Percentiles rank a stretch among this genome's conserved stretches.
phyloP scores from a whole-genome alignment of 2,113 vertebrate genomes.

The Melospiza melodia region DNA sequence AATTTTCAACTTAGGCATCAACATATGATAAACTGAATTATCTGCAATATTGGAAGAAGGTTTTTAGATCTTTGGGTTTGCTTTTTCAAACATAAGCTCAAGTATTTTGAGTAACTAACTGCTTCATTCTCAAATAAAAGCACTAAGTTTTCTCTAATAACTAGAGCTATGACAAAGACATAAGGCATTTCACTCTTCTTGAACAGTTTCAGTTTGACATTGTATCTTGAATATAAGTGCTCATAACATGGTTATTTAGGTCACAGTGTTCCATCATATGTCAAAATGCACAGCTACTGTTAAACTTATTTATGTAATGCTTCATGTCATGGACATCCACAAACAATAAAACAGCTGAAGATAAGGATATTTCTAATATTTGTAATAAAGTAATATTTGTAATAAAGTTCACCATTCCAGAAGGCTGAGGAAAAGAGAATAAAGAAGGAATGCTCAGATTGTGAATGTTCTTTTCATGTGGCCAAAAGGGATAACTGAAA shows the following conservation, averaged over 20 bases:
- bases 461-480: not conserved
- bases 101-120: not conserved
- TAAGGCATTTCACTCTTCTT: not conserved
- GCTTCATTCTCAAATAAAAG: not conserved
- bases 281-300: not conserved
- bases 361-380: too few species aligned
- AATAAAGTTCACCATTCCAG: not conserved
- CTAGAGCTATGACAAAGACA: not conserved
- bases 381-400: accelerated
- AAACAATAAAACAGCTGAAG: not conserved
- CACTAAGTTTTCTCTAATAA: not conserved
- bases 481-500: not conserved
- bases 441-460: not conserved
- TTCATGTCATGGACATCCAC: not conserved
- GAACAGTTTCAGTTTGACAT: not conserved
- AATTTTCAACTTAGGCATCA: not conserved
- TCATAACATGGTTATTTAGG: not conserved
- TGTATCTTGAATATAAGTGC: not conserved
- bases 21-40: not conserved
- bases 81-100: not conserved
- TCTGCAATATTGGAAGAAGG: not conserved
- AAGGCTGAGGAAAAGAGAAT: not conserved
- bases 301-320: not conserved
- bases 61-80: not conserved
- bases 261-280: not conserved